Base-by-base conservation (phyloP, 2,113 vertebrate genomes). In the Cryptotis parvus region DNA sequence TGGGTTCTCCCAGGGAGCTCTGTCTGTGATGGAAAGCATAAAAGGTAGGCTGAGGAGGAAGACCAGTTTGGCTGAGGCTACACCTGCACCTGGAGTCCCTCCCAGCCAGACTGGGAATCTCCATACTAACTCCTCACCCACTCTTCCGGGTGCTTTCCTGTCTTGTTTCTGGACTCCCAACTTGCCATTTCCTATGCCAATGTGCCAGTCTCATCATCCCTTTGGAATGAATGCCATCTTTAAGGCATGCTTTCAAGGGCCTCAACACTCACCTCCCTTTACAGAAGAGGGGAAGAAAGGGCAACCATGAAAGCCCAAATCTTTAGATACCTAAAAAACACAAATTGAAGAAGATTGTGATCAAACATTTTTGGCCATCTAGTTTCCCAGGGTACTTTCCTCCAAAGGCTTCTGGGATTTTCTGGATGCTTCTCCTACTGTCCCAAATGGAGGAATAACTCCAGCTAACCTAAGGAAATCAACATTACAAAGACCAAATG, bases 341-440 rank as follows among this genome's bases (percentile, higher is more conserved):
- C 29, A 68, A 69, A 2, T 10, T 66, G 9, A 87, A 92, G 27
- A 4, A 86, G 86, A 41, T 31, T 65, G 33, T 35, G 61, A 37
- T 76, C 68, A 72, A 66, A 58, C 18, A 61, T 8, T 0, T 31
- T 90, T 35, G n/a, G 85, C 29, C 82, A 52, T 37, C 85, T 90
- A 65, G 72, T 84, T 92, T 87, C 86, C 79, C 4, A 7, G 69
- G 92, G 91, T 78, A 90, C 39, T 92, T 95, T 84, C 92, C 85
- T 78, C 58, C 27, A 18, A n/a, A 58, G 70, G 35, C 31, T 68
- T 88, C 89, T 35, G 83, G 82, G 24, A 9, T 83, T 76, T 94
- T 81, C 45, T 63, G 81, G 49, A 93, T 22, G 11, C 73, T 79
- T 95, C 87, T 87, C n/a, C 52, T 66, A 75, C 5, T 43, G 37